These are phyloP conservation scores for Drosophila pseudotakahashii DNA, from an alignment of 2,888 invertebrate genomes.

Conservation along the genomic window DNA sequence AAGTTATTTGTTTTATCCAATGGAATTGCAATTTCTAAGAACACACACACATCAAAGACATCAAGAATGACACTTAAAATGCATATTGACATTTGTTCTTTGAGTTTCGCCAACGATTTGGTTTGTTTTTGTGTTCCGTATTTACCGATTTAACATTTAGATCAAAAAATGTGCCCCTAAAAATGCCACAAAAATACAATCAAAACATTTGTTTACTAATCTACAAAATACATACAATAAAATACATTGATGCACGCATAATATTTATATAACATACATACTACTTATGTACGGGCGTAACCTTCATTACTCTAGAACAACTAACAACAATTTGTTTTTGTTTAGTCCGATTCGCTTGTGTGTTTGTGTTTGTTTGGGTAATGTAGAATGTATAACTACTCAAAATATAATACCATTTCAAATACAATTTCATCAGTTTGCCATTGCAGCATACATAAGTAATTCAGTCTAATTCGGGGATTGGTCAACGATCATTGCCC, in stretches of 20 bases:
- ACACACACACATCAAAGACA: slow-evolving; percentile 52
- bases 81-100: slow-evolving; percentile 54
- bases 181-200: slow-evolving; percentile 73
- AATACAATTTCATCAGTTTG: slow-evolving; percentile 55
- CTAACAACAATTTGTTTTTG: slow-evolving; percentile 58
- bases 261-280: slow-evolving; percentile 27
- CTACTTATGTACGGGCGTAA: slow-evolving; percentile 57
- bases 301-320: slow-evolving; percentile 56
- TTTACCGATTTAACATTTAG: slow-evolving; percentile 59
- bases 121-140: slow-evolving; percentile 29
- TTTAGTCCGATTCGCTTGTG: slow-evolving; percentile 41
- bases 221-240: slow-evolving; percentile 66
- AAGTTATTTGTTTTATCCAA: slow-evolving; percentile 46
- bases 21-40: slow-evolving; percentile 51
- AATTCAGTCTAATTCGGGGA: slow-evolving; percentile 82
- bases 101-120: slow-evolving; percentile 16
- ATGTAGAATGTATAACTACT: slow-evolving; percentile 55
- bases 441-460: slow-evolving; percentile 61
- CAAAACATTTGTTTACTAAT: slow-evolving; percentile 68
- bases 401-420: slow-evolving; percentile 69
- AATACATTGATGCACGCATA: slow-evolving; percentile 49
- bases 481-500: slow-evolving; percentile 75
- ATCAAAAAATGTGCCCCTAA: slow-evolving; percentile 69
- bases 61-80: slow-evolving; percentile 54
- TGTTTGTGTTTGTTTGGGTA: slow-evolving; percentile 27